Evolutionary conservation across 2,888 invertebrate species (phyloP).

Genomic region (Scaptomyza reducta): DNA sequence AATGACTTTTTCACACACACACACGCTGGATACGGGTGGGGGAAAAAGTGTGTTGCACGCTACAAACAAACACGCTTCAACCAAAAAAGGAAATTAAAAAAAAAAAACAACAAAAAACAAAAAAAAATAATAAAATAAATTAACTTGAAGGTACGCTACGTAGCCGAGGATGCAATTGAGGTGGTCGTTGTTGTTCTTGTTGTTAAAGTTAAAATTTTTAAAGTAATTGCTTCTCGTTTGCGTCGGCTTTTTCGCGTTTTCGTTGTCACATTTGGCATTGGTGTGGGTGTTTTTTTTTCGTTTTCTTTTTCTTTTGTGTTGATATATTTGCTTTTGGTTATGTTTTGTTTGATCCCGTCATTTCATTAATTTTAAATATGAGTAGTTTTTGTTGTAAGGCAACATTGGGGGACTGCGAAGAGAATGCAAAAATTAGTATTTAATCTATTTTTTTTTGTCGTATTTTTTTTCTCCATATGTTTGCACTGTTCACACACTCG

Average conservation of each 20-base stretch:
- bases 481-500: conserved; percentile 50
- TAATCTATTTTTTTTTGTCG: conserved; percentile 8
- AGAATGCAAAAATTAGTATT: conserved; percentile 52
- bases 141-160: conserved; percentile 26
- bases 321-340: conserved; percentile 10
- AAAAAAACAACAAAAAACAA: conserved; percentile 20
- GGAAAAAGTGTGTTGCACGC: conserved; percentile 79
- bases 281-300: conserved; percentile 14
- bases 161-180: conserved; percentile 9
- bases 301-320: neutral
- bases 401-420: conserved; percentile 48
- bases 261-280: conserved; percentile 70
- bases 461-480: conserved; percentile 64
- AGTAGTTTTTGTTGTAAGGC: conserved; percentile 25
- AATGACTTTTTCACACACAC: conserved; percentile 58
- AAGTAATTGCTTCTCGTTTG: conserved; percentile 42
- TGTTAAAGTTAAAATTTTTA: conserved; percentile 26
- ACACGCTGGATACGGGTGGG: conserved; percentile 47
- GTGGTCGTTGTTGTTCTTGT: conserved; percentile 2
- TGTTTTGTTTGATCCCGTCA: conserved; percentile 24
- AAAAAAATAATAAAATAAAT: conserved; percentile 15
- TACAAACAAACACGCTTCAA: conserved; percentile 58
- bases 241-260: conserved; percentile 54
- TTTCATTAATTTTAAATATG: conserved; percentile 16
- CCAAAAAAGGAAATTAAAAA: conserved; percentile 49